These are phyloP conservation scores for Bovichtus variegatus DNA, from an alignment of 2,797 vertebrate species.

Conservation along the genomic window DNA sequence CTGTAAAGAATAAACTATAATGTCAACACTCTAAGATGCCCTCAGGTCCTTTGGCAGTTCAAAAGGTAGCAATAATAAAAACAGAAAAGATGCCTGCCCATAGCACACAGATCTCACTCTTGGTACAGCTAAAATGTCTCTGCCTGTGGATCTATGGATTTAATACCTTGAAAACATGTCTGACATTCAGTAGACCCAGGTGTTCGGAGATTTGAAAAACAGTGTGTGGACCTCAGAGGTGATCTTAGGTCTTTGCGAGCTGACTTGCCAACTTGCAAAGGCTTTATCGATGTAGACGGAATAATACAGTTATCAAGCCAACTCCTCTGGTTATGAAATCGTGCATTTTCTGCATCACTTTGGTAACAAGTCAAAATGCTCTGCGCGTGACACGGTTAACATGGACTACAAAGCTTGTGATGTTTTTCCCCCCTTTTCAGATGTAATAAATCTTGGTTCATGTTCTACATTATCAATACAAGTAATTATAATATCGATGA, in stretches of 20 bases:
- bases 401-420: neutral
- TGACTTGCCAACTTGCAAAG: too few relatives aligned
- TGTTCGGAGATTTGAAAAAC: constrained; percentile 1
- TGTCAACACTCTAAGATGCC: constrained; percentile 15
- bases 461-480: neutral
- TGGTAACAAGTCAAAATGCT: neutral
- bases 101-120: constrained; percentile 14
- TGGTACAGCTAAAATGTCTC: constrained; percentile 14
- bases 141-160: constrained; percentile 10
- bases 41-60: constrained; percentile 10
- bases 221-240: neutral
- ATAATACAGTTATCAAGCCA: neutral
- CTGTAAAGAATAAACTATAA: neutral
- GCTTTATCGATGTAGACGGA: neutral
- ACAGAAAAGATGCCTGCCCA: constrained; percentile 16
- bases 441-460: neutral
- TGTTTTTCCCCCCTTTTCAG: neutral
- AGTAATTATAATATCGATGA: neutral
- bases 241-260: neutral
- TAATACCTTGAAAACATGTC: constrained; percentile 24
- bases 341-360: neutral
- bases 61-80: constrained; percentile 18
- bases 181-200: constrained; percentile 6
- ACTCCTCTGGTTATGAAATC: neutral
- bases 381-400: neutral